Conservation (phyloP, 2,797 vertebrate species). For the Mustela erminea region DNA sequence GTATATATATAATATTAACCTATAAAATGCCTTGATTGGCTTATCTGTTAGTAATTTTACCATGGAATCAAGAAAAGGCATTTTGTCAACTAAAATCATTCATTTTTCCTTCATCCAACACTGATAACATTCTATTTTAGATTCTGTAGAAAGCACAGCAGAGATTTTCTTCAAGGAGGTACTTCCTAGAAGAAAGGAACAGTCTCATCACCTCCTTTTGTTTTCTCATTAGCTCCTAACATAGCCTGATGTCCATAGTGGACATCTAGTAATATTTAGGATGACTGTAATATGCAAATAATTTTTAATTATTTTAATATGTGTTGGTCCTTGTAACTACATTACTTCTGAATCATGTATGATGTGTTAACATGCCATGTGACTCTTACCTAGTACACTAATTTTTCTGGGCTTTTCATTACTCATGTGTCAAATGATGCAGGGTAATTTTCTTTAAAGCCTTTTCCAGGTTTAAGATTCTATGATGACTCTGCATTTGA, state of each 20-base stretch:
- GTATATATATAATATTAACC: neutral
- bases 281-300: neutral
- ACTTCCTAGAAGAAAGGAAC: neutral
- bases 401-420: conserved; percentile 14
- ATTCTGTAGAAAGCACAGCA: neutral
- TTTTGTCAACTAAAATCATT: neutral
- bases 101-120: neutral
- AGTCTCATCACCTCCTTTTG: neutral
- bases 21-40: neutral
- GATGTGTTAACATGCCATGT: neutral
- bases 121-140: neutral
- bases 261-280: neutral
- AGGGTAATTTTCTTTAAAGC: neutral
- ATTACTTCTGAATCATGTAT: neutral
- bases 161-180: neutral
- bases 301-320: neutral
- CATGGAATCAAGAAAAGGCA: neutral
- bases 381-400: neutral
- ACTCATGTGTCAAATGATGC: neutral
- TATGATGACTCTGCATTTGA: neutral
- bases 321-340: neutral
- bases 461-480: neutral
- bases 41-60: conserved; percentile 5
- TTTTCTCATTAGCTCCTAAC: conserved; percentile 28
- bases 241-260: neutral